Evolutionary conservation across 1,140 invertebrate species (phyloP), one percentile per base, ranked within the genome.

Genomic region (Cotesia vestalis): DNA sequence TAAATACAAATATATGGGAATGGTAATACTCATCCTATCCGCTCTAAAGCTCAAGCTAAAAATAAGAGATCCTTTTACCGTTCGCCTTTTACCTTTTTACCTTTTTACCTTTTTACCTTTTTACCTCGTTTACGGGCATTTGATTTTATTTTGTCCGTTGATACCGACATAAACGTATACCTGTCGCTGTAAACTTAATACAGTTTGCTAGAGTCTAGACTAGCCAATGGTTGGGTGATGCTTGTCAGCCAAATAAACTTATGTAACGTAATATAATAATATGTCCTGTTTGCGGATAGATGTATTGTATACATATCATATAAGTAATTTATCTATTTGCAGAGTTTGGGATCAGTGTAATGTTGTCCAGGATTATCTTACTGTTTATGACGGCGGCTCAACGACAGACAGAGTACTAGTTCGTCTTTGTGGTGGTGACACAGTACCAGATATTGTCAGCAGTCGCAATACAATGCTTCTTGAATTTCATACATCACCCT

Each of bases 311-410:
- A 27, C 27, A 27, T 27, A 27, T 27, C 27, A 59, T 20, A 27
- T 20, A 17, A 59, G 17, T 59, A 20, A 59, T 27, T 59, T 59
- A 9, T 59, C 14, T 46, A 59, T 79, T 81, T 83, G 67, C 81
- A 94, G 92, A 82, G 91, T 93, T 17, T 94, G 92, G 91, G 92
- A 94, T 86, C 91, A 93, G 81, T 94, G 92, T 81, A 93, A 94
- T 82, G 90, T 92, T 71, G 92, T 93, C 34, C 92, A 94, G 82
- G 94, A 94, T 85, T 94, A 94, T 81, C 84, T 94, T 71, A 93
- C 93, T 20, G 92, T 95, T 71, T 94, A 93, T 86, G 94, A 95
- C 78, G 94, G 94, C 0, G 90, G 90, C n/a, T 91, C 91, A 1
- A 88, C 89, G 11, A 89, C 89, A 20, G 92, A 92, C 52, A 92